Evolutionary conservation across 2,888 invertebrate species (phyloP), one percentile per base, ranked within the genome.

Genomic region (Volucella zonaria): DNA sequence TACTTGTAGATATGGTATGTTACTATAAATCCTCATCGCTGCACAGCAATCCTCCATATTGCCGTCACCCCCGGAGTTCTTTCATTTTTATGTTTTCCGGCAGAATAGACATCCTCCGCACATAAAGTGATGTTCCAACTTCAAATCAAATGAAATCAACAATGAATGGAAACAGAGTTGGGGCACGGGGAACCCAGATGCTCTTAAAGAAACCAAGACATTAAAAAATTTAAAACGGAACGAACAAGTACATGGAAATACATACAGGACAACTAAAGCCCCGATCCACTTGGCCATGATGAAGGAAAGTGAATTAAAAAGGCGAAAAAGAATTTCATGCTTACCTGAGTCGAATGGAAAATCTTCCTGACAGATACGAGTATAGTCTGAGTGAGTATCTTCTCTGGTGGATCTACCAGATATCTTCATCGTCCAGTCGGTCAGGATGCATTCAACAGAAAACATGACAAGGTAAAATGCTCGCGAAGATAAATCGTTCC

Each of bases 21-120:
- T 23, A 40, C 42, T 40, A 75, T 83, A 75, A 75, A 79, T 79
- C 79, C 66, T 79, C 68, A 70, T 54, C 59, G 68, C 58, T 14
- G 15, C n/a, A 15, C 2, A 15, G 31, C 1, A 38, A 15, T 43
- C n/a, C 6, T 42, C 14, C 15, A 12, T 42, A 10, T 40, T 38
- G 38, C 23, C n/a, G 1, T 14, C 58, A 42, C 42, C 58, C 31
- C 38, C 10, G 42, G 15, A 1, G 10, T 11, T 59, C 42, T 38
- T 31, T 31, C 4, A 6, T 31, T 31, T 56, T 40, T 40, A 56
- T 54, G 56, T 38, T 10, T 58, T 58, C 14, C 58, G 4, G 45
- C 18, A 49, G 11, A 59, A 40, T 38, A 11, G 23, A 9, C 12
- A 31, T 18, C 23, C 15, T 15, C 14, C 54, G 31, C 31, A 6